These are phyloP conservation scores for Osedax frankpressi DNA, from an alignment of 2,888 invertebrate species.

Conservation along the genomic window DNA sequence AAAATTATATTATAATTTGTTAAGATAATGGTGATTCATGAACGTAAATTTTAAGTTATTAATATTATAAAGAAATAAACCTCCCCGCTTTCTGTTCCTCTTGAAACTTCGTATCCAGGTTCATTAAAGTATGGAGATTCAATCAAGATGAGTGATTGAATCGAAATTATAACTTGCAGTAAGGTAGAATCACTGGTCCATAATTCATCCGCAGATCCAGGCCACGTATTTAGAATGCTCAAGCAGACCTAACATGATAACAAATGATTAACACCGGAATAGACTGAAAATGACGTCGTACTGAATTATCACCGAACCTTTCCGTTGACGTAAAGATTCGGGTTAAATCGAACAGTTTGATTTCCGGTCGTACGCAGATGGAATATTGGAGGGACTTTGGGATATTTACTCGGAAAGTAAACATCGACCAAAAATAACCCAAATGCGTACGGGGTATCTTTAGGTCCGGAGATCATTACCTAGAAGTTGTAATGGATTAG, in stretches of 20 bases:
- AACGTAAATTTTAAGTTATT: no score
- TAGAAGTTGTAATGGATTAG: no score
- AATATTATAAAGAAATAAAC: no score
- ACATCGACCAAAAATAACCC: slow-evolving; percentile 49
- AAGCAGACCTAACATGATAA: slow-evolving; percentile 54
- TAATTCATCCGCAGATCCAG: slow-evolving; percentile 86
- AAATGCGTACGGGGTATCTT: slow-evolving; percentile 56
- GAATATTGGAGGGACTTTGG: slow-evolving; percentile 46
- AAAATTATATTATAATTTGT: no score
- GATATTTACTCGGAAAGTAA: slow-evolving; percentile 47
- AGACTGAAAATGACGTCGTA: neutral
- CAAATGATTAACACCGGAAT: neutral
- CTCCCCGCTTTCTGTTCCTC: slow-evolving; percentile 54
- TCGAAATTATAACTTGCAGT: slow-evolving; percentile 45
- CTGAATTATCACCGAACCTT: slow-evolving; percentile 55
- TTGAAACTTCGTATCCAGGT: slow-evolving; percentile 47
- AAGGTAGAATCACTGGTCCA: no score
- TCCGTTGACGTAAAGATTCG: slow-evolving; percentile 57
- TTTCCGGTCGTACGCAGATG: slow-evolving; percentile 47
- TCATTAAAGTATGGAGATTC: slow-evolving; percentile 49
- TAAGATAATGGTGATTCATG: no score
- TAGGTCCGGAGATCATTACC: slow-evolving; percentile 68
- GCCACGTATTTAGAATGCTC: slow-evolving; percentile 89
- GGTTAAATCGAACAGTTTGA: slow-evolving; percentile 47
- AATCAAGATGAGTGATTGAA: slow-evolving; percentile 47